phyloP scores from a whole-genome alignment of 2,797 vertebrate species.

The Oreortyx pictus region DNA sequence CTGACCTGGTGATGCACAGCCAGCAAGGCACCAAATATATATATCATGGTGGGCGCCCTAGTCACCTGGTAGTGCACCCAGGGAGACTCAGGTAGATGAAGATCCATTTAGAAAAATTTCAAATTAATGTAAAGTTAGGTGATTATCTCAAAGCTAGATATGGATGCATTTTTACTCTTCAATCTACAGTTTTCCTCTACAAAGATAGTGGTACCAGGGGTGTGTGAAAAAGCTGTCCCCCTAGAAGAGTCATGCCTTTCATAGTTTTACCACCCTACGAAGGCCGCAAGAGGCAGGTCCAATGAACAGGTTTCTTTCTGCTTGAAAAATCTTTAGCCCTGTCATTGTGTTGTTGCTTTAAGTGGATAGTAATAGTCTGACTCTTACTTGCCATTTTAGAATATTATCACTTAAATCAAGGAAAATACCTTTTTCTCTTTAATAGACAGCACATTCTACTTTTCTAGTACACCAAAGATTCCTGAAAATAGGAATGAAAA shows the following conservation, averaged over 20 bases:
- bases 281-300: accelerated
- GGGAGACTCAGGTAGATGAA: neutral
- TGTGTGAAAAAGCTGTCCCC: neutral
- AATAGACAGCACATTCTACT: neutral
- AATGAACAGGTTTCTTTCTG: neutral
- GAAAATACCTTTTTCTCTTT: neutral
- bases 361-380: neutral
- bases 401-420: neutral
- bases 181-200: neutral
- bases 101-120: neutral
- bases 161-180: neutral
- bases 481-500: neutral
- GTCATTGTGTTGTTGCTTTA: neutral
- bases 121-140: neutral
- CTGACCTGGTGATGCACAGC: neutral
- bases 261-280: neutral
- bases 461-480: neutral
- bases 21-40: neutral
- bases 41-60: neutral
- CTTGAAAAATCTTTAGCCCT: neutral
- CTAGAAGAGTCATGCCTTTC: neutral
- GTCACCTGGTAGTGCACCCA: neutral
- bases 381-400: neutral
- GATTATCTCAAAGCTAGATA: neutral
- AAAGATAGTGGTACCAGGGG: neutral